Evolutionary conservation across 2,888 invertebrate species (phyloP), one percentile per base, ranked within the genome.

Genomic region (Opisthograptis luteolata): DNA sequence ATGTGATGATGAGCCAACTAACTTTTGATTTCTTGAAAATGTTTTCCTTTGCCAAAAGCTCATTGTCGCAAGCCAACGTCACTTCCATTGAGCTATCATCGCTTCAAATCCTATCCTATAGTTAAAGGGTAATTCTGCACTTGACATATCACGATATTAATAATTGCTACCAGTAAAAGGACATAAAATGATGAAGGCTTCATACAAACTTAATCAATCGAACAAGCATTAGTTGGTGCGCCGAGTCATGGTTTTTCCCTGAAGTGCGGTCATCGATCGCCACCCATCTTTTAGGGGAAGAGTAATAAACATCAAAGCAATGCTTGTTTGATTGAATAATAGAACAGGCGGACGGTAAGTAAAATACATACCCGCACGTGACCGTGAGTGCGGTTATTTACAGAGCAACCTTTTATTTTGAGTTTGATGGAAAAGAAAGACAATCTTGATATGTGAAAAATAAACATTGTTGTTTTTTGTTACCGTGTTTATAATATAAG

Each of bases 191-290:
- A 36, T 9, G 10, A 0, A 36, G 14, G 4, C 7, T 22, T 30
- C 20, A 30, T 43, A 37, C 19, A 45, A 50, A 36, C 19, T 39
- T 39, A 32, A 52, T 47, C 12, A 36, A 47, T 50, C 41, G 36
- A 39, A 30, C 24, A 8, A 43, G 31, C 15, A 32, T 27, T 49
- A 48, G 35, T 36, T 41, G 30, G 2, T 35, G 57, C 59, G 71
- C 56, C 73, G 70, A 81, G 63, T 81, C 77, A 71, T 77, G 84
- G 86, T 78, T 79, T 86, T 85, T 75, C 81, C 86, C 83, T 62
- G 48, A 73, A 72, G 66, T 68, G 55, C 42, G 43, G 47, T 49
- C 71, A 84, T 86, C 73, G 85, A 86, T 80, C 74, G 70, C 58
- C 66, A 65, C 66, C 68, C 68, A 78, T 79, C 66, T 78, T 81